Conservation (phyloP, 2,888 invertebrate genomes). For the Pristionchus japonicus region DNA sequence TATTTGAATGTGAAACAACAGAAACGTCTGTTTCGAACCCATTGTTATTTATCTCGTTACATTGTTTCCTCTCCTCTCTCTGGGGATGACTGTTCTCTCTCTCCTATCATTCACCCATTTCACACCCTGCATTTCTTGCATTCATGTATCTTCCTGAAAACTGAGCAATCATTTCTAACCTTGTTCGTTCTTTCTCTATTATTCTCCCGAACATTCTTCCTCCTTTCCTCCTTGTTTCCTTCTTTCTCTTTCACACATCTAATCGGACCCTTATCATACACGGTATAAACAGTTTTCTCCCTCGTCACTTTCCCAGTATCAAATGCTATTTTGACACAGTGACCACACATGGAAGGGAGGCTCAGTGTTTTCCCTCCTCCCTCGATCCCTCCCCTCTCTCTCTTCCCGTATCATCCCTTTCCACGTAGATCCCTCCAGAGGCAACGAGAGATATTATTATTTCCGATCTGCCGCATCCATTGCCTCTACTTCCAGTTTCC, state of each 20-base stretch:
- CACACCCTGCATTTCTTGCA: background rate
- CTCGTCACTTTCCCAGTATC: slow-evolving; percentile 8
- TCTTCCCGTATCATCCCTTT: background rate
- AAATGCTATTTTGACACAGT: background rate
- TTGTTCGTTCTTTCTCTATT: background rate
- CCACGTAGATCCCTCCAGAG: background rate
- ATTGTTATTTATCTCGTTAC: slow-evolving; percentile 7
- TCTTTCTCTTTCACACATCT: slow-evolving; percentile 3
- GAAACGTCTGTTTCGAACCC: background rate
- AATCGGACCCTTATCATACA: slow-evolving; percentile 2
- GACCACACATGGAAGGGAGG: background rate
- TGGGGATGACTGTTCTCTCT: background rate
- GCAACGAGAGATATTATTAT: background rate
- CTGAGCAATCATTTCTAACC: background rate
- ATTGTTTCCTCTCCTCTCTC: background rate
- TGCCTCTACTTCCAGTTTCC: background rate
- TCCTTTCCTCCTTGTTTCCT: background rate
- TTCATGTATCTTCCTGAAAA: background rate
- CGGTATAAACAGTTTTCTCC: slow-evolving; percentile 18
- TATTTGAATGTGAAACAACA: too few species aligned
- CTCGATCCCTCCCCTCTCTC: background rate
- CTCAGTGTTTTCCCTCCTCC: background rate
- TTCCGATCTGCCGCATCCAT: background rate
- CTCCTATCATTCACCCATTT: background rate
- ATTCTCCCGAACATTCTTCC: background rate